A percentile compares a stretch with the other conserved stretches of the same genome.
Conservation (phyloP, 2,888 invertebrate species). For the Melanotus villosus region DNA sequence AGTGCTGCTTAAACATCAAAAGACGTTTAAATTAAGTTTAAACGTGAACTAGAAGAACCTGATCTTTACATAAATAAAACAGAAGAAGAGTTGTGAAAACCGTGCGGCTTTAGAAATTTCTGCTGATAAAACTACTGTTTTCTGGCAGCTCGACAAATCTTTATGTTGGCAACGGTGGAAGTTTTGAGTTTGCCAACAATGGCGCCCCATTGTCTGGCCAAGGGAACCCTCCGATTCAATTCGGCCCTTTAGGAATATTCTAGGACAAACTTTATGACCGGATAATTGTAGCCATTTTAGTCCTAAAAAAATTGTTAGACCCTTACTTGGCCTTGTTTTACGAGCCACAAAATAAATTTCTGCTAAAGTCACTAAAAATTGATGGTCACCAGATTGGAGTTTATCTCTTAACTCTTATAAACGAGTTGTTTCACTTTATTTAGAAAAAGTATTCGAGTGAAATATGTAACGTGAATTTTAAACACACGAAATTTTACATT, state of each 20-base stretch:
- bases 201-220: slow-evolving; percentile 36
- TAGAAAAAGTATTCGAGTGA: too few species aligned
- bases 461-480: too few species aligned
- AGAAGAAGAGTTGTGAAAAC: not conserved
- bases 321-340: not conserved
- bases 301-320: slow-evolving; percentile 1
- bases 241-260: not conserved
- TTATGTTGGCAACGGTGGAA: slow-evolving; percentile 20
- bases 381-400: not conserved
- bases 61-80: not conserved
- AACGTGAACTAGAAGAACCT: not conserved
- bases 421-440: too few species aligned
- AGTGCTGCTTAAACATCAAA: not conserved
- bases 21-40: not conserved
- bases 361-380: not conserved
- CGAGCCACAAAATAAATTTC: not conserved
- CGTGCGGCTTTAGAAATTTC: not conserved
- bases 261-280: slow-evolving; percentile 14
- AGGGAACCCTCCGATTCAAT: slow-evolving; percentile 23
- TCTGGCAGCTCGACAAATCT: slow-evolving; percentile 31
- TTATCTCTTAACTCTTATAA: too few species aligned
- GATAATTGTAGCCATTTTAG: slow-evolving; percentile 12
- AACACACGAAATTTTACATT: too few species aligned
- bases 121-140: slow-evolving; percentile 30
- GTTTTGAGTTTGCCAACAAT: slow-evolving; percentile 31